These are phyloP conservation scores for Ceyx melanurus DNA, from an alignment of 2,113 vertebrate genomes.

Conservation along the genomic window DNA sequence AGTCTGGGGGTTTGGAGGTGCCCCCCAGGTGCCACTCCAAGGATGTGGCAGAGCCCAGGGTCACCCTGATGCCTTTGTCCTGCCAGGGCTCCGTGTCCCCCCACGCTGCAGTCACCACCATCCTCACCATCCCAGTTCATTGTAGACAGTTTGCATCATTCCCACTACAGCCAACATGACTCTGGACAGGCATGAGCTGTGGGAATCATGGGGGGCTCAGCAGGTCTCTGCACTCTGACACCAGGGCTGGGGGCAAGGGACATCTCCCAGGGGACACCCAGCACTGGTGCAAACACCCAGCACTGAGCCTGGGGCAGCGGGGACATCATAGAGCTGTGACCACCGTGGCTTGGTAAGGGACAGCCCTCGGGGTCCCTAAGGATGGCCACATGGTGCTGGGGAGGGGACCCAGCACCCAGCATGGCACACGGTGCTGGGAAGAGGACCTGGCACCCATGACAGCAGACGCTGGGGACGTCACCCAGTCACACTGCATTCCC, in stretches of 20 bases:
- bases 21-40: accelerated
- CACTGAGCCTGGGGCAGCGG: accelerated
- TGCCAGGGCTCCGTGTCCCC: not conserved
- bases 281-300: not conserved
- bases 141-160: too few relatives aligned
- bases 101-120: not conserved
- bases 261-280: accelerated
- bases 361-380: not conserved
- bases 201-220: accelerated
- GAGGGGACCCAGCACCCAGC: not conserved
- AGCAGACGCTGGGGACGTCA: not conserved
- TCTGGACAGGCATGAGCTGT: accelerated
- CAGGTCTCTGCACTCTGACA: not conserved
- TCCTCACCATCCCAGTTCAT: not conserved
- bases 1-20: not conserved
- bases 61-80: not conserved
- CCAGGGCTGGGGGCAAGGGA: not conserved
- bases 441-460: not conserved
- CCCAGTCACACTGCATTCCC: not conserved
- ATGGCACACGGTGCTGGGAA: not conserved
- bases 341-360: accelerated
- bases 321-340: not conserved
- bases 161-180: not conserved
- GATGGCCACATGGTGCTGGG: not conserved
- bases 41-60: accelerated